phyloP scores from a whole-genome alignment of 2,113 vertebrate genomes.

The Uria lomvia region DNA sequence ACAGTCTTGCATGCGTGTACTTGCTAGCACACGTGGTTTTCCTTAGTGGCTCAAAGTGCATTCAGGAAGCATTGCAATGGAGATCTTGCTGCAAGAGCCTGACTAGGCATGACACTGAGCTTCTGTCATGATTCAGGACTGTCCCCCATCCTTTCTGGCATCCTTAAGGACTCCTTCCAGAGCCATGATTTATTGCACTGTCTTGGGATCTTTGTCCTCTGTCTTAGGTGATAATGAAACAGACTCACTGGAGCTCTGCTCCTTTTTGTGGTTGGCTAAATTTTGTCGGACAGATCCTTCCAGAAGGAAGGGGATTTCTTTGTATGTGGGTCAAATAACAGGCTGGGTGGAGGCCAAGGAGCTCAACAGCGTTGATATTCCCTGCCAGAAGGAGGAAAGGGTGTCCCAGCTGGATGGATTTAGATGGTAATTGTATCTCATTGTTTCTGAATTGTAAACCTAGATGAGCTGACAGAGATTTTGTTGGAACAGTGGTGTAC shows the following conservation, averaged over 20 bases:
- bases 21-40: neutral
- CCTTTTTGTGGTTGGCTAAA: neutral
- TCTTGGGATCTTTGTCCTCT: neutral
- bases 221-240: neutral
- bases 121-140: neutral
- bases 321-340: neutral
- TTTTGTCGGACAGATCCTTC: neutral
- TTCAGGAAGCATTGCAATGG: neutral
- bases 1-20: neutral
- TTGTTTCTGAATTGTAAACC: neutral
- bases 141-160: neutral
- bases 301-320: neutral
- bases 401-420: neutral
- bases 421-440: neutral
- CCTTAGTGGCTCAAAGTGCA: neutral
- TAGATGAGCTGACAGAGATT: neutral
- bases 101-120: neutral
- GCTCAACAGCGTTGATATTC: fast-evolving
- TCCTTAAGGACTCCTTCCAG: neutral
- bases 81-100: neutral
- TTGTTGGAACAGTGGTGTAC: neutral
- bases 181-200: neutral
- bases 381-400: neutral
- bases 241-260: neutral
- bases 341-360: neutral